Conservation (phyloP, 2,113 vertebrate genomes). For the Paraplagusia blochii region DNA sequence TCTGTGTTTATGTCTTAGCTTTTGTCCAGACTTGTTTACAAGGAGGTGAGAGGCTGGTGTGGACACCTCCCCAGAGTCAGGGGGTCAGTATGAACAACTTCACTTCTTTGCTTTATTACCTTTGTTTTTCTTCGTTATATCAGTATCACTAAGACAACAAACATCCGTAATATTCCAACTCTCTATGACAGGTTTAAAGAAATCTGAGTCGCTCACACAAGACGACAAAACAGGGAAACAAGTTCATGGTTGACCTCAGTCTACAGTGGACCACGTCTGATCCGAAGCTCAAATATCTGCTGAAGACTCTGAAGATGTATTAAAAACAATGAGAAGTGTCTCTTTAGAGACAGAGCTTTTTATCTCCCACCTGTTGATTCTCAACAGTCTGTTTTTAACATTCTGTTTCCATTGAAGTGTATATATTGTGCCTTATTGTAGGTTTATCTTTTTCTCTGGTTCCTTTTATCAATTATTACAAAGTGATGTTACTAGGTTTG, state of each 20-base stretch:
- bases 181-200: slow-evolving; percentile 72
- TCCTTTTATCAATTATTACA: neutral
- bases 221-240: slow-evolving; percentile 29
- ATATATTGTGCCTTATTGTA: slow-evolving; percentile 42
- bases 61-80: slow-evolving; percentile 58
- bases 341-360: slow-evolving; percentile 34
- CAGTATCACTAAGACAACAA: no score
- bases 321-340: slow-evolving; percentile 16
- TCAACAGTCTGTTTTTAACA: slow-evolving; percentile 35
- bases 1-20: slow-evolving; percentile 73
- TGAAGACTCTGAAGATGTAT: slow-evolving; percentile 22
- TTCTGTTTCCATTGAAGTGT: slow-evolving; percentile 68
- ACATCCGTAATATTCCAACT: neutral
- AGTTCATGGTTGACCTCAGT: neutral
- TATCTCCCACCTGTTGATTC: slow-evolving; percentile 35
- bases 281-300: slow-evolving; percentile 6
- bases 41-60: slow-evolving; percentile 84
- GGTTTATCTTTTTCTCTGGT: slow-evolving; percentile 5
- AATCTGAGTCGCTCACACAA: slow-evolving; percentile 56
- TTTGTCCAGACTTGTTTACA: slow-evolving; percentile 86
- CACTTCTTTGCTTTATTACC: neutral
- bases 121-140: no score
- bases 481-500: neutral
- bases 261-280: neutral
- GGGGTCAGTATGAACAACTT: slow-evolving; percentile 75